Evolutionary conservation across 2,888 invertebrate genomes (phyloP).

Genomic region (Cremastobaeus sp.): DNA sequence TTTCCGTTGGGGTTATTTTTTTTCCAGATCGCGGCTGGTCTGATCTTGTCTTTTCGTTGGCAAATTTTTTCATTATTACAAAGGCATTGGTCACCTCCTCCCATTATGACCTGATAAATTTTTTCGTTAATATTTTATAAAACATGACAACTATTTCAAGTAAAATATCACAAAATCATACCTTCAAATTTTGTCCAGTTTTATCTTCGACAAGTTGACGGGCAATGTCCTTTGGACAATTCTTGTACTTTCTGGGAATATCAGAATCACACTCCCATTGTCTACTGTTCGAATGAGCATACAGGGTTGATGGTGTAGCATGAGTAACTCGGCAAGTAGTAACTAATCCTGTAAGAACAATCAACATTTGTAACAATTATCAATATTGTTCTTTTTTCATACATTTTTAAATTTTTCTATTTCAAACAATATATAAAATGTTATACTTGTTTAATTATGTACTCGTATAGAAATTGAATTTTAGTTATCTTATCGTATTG

Average conservation of each 20-base stretch:
- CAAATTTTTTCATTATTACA: slow-evolving; percentile 76
- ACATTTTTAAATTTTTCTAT: background rate
- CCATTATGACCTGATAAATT: slow-evolving; percentile 83
- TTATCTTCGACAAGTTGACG: slow-evolving; percentile 27
- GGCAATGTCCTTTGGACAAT: slow-evolving; percentile 20
- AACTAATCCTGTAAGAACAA: slow-evolving; percentile 31
- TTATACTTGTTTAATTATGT: no score
- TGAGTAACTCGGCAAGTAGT: slow-evolving; percentile 17
- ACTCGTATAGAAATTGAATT: no score
- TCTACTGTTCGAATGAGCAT: slow-evolving; percentile 17
- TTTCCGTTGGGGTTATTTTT: slow-evolving; percentile 74
- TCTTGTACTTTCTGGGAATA: slow-evolving; percentile 9
- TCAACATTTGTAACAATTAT: background rate
- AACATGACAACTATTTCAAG: no score
- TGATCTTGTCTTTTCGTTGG: slow-evolving; percentile 79
- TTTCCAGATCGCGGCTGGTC: slow-evolving; percentile 81
- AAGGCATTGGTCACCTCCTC: slow-evolving; percentile 79
- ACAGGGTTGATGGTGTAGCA: slow-evolving; percentile 15
- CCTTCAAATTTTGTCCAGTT: slow-evolving; percentile 19
- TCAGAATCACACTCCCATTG: slow-evolving; percentile 25
- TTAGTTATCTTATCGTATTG: background rate
- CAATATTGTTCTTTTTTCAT: no score
- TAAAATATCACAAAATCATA: background rate
- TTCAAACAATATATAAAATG: background rate
- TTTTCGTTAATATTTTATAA: no score